Conservation (phyloP, 2,797 vertebrate species). For the Oreochromis mossambicus region DNA sequence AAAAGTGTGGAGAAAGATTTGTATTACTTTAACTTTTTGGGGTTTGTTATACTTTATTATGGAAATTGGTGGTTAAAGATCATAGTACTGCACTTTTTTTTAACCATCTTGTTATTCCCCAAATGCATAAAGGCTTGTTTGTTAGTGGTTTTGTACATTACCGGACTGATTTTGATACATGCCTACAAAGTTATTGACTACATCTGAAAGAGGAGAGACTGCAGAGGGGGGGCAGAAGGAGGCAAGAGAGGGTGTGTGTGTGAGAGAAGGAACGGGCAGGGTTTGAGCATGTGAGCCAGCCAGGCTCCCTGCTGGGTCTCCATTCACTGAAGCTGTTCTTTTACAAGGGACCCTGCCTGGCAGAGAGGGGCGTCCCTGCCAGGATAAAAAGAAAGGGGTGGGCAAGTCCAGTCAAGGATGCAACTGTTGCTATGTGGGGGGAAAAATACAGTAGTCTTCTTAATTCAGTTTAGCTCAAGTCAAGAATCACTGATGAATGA, state of each 20-base stretch:
- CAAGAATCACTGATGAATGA: background rate
- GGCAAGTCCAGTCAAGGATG: conserved; percentile 50
- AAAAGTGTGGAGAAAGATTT: background rate
- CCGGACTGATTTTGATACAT: background rate
- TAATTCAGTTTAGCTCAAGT: background rate
- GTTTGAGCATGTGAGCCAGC: conserved; percentile 34
- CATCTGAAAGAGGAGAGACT: background rate
- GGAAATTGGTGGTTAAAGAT: conserved; percentile 15
- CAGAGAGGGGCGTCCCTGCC: conserved; percentile 59
- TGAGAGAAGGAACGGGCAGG: conserved; percentile 16
- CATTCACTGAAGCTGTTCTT: conserved; percentile 75
- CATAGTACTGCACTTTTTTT: background rate
- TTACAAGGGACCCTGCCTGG: conserved; percentile 73
- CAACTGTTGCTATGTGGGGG: conserved; percentile 57
- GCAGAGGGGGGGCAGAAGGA: background rate
- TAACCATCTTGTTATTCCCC: conserved; percentile 5
- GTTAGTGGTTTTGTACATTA: background rate
- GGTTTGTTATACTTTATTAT: conserved; percentile 19
- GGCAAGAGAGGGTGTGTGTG: background rate
- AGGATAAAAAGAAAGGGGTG: conserved; percentile 51
- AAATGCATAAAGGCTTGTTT: background rate
- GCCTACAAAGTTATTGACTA: conserved; percentile 10
- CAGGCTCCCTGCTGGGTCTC: conserved; percentile 68
- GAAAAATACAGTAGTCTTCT: conserved; percentile 6
- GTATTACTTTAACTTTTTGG: background rate